Evolutionary conservation across 2,797 vertebrate species (phyloP).

Genomic region (Decapterus maruadsi): DNA sequence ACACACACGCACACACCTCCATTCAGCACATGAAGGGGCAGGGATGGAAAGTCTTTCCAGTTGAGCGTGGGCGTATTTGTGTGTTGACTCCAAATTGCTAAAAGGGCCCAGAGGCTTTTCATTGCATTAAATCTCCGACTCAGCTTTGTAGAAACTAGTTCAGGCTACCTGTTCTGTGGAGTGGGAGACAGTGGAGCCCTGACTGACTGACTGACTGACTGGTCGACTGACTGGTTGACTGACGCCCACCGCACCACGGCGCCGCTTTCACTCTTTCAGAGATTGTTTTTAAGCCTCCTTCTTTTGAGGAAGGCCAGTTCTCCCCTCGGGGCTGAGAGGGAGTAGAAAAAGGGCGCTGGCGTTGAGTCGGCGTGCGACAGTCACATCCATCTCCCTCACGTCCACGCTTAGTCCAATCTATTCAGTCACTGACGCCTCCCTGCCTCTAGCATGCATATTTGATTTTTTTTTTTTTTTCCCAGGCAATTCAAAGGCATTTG

Average conservation of each 20-base stretch:
- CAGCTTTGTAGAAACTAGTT: constrained; percentile 79
- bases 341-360: background rate
- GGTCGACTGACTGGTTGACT: constrained; percentile 63
- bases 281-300: constrained; percentile 67
- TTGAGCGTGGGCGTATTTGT: constrained; percentile 78
- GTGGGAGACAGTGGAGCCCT: constrained; percentile 63
- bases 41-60: constrained; percentile 76
- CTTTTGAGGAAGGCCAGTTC: constrained; percentile 73
- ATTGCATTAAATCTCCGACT: constrained; percentile 78
- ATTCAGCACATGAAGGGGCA: constrained; percentile 79
- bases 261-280: constrained; percentile 61
- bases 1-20: constrained; percentile 61
- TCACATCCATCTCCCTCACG: constrained; percentile 56
- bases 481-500: constrained; percentile 22
- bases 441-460: constrained; percentile 28
- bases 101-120: constrained; percentile 81
- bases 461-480: background rate
- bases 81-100: constrained; percentile 83
- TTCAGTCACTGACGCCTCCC: constrained; percentile 52
- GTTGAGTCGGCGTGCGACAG: constrained; percentile 56
- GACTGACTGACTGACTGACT: constrained; percentile 57
- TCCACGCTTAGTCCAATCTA: constrained; percentile 39
- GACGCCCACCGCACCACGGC: constrained; percentile 67
- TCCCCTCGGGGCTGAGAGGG: constrained; percentile 53
- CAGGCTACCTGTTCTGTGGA: constrained; percentile 75